Conservation (phyloP, 1,140 invertebrate species). For the Acromyrmex heyeri region DNA sequence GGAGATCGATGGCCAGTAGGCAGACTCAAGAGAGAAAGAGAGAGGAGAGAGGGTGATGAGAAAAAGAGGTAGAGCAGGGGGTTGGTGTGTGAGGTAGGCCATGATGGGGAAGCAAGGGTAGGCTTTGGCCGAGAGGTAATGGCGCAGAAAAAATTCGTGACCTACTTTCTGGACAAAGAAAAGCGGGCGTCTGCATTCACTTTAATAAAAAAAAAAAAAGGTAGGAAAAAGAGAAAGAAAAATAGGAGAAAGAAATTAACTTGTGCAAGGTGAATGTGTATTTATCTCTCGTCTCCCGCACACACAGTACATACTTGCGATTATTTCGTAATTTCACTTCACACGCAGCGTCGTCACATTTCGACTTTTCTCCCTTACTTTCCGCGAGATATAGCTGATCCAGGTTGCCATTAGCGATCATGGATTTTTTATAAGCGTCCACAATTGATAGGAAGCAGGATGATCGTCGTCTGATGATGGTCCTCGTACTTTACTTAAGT, state of each 20-base stretch:
- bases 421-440: constrained; percentile 32
- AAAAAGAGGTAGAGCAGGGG: constrained; percentile 36
- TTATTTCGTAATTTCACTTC: constrained; percentile 11
- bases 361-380: neutral
- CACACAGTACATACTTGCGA: no score
- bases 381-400: constrained; percentile 3
- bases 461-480: constrained; percentile 51
- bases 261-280: neutral
- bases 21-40: constrained; percentile 37
- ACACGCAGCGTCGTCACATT: neutral
- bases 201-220: constrained; percentile 39
- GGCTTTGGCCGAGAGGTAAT: constrained; percentile 66
- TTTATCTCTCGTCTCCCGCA: neutral
- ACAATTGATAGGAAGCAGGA: neutral
- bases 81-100: constrained; percentile 80
- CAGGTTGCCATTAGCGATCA: constrained; percentile 14
- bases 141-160: constrained; percentile 76
- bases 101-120: constrained; percentile 69
- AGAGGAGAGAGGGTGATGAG: neutral
- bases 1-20: constrained; percentile 68
- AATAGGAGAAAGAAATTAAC: constrained; percentile 36
- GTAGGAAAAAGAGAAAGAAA: neutral
- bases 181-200: constrained; percentile 46
- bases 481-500: constrained; percentile 68
- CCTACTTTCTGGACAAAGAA: constrained; percentile 71